phyloP scores from a whole-genome alignment of 2,797 vertebrate species.

The Darevskia nairensis region DNA sequence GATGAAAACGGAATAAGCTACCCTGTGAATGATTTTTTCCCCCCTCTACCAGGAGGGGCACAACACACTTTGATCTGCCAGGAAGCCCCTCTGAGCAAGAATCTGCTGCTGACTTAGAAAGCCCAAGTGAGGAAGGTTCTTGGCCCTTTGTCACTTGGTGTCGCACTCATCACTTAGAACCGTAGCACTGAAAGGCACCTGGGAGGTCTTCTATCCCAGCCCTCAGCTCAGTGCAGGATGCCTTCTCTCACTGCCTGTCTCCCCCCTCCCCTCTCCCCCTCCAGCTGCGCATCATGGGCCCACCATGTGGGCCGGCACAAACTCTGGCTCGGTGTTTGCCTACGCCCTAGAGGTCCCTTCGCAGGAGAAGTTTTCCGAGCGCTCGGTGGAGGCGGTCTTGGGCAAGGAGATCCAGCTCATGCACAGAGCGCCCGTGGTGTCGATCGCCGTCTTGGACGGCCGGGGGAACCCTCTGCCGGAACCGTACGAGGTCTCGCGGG shows the following conservation, averaged over 20 bases:
- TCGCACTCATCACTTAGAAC: not conserved
- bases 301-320: constrained; percentile 96
- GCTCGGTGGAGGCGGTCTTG: constrained; percentile 89
- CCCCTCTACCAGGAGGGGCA: too few relatives aligned
- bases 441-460: constrained; percentile 91
- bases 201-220: too few relatives aligned
- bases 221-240: too few relatives aligned
- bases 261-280: rapidly evolving
- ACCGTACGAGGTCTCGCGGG: constrained; percentile 93
- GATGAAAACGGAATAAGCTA: too few relatives aligned
- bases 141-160: not conserved
- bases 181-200: rapidly evolving
- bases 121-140: not conserved
- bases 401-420: constrained; percentile 99
- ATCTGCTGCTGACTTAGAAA: not conserved
- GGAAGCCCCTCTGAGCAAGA: too few relatives aligned
- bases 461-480: constrained; percentile 93
- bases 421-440: constrained; percentile 95
- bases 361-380: constrained; percentile 81
- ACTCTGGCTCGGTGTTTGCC: constrained; percentile 94
- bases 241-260: not conserved
- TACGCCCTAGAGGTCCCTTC: constrained; percentile 91
- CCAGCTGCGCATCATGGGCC: constrained; percentile 92
- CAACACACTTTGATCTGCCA: too few relatives aligned
- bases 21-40: too few relatives aligned